A percentile compares a stretch with the other conserved stretches of the same genome.
Conservation (phyloP, 2,888 invertebrate species). For the Ferrisia virgata region DNA sequence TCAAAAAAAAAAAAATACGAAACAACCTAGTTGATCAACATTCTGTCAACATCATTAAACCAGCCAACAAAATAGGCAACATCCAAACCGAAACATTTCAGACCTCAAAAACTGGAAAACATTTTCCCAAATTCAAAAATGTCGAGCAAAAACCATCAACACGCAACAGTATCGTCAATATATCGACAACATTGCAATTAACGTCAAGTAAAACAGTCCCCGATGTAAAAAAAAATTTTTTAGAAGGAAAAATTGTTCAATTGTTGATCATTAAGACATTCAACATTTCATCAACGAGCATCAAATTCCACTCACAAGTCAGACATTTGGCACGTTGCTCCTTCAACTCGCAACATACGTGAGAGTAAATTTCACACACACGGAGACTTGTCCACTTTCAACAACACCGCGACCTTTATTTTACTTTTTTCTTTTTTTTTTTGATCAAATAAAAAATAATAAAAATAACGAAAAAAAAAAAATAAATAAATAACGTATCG, state of each 20-base stretch:
- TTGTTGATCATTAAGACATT: background rate
- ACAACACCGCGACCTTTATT: background rate
- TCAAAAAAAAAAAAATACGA: too few species aligned
- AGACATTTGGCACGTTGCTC: too few species aligned
- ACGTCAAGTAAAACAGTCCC: background rate
- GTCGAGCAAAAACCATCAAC: background rate
- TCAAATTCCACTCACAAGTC: background rate
- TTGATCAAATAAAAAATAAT: slow-evolving; percentile 9
- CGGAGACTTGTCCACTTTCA: background rate
- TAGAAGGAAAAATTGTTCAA: background rate
- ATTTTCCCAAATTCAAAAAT: background rate
- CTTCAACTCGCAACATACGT: too few species aligned
- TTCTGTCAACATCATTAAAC: too few species aligned
- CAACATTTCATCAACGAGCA: background rate
- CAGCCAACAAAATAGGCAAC: too few species aligned
- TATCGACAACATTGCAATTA: background rate
- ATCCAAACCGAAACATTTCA: too few species aligned
- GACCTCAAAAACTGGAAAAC: background rate
- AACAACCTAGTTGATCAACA: too few species aligned
- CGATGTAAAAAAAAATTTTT: background rate
- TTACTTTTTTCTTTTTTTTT: background rate
- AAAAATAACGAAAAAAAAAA: slow-evolving; percentile 22
- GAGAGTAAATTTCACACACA: background rate
- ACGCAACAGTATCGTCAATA: background rate
- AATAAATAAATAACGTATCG: slow-evolving; percentile 21